These are phyloP conservation scores for Pseudolycoriella hygida DNA, from an alignment of 2,888 invertebrate species.

Conservation along the genomic window DNA sequence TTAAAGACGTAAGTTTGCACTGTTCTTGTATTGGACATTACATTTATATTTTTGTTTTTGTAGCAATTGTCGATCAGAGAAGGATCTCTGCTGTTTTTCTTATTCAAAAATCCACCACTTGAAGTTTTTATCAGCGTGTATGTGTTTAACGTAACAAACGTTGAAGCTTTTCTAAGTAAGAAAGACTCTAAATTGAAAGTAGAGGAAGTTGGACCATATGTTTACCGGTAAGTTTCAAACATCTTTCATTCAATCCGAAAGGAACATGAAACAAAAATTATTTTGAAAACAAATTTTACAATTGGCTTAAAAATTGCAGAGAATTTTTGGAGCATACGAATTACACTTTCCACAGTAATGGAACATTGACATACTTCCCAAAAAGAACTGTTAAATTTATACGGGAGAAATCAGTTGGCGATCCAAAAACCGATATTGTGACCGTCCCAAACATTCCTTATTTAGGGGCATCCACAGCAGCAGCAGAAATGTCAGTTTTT, in stretches of 20 bases:
- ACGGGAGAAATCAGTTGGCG: slow-evolving; percentile 44
- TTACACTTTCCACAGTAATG: slow-evolving; percentile 41
- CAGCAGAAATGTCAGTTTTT: slow-evolving; percentile 20
- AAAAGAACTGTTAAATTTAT: slow-evolving; percentile 38
- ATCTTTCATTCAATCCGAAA: no score
- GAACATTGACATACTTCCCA: slow-evolving; percentile 48
- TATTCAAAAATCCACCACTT: slow-evolving; percentile 48
- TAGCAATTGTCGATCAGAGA: slow-evolving; percentile 24
- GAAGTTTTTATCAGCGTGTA: slow-evolving; percentile 46
- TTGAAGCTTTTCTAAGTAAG: slow-evolving; percentile 45
- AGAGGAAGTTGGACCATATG: slow-evolving; percentile 61
- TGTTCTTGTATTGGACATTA: neutral
- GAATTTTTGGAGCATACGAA: slow-evolving; percentile 51
- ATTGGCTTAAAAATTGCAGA: slow-evolving; percentile 39
- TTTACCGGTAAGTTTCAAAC: slow-evolving; percentile 48
- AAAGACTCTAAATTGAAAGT: slow-evolving; percentile 45
- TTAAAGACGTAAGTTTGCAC: neutral
- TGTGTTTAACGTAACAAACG: slow-evolving; percentile 68
- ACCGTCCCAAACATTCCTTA: slow-evolving; percentile 53
- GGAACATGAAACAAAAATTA: neutral
- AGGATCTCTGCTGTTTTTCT: slow-evolving; percentile 36
- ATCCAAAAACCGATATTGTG: slow-evolving; percentile 40
- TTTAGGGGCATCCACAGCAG: slow-evolving; percentile 28
- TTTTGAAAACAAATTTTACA: neutral
- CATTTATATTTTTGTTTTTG: neutral